Conservation (phyloP, 2,113 vertebrate genomes). For the Propithecus coquereli region DNA sequence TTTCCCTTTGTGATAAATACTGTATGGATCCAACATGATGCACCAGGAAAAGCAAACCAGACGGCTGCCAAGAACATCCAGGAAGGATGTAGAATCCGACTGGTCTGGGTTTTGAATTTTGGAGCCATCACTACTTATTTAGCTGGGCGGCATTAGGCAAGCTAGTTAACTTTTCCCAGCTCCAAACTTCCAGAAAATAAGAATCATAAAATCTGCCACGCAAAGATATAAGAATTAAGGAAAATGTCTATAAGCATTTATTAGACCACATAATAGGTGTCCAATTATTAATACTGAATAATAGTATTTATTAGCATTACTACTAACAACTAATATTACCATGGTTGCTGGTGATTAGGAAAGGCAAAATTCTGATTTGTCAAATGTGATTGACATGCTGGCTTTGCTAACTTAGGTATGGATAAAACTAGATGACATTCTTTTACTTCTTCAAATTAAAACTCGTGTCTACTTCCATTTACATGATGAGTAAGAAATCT, state of each 20-base stretch:
- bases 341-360: background rate
- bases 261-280: background rate
- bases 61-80: background rate
- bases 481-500: rapidly evolving
- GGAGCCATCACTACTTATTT: background rate
- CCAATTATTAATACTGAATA: background rate
- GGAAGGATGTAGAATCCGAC: background rate
- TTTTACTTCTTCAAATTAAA: background rate
- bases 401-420: background rate
- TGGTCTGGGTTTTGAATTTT: background rate
- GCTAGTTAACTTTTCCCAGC: background rate
- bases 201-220: background rate
- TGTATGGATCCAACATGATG: background rate
- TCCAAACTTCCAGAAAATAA: background rate
- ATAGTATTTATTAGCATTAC: background rate
- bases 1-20: background rate
- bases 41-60: background rate
- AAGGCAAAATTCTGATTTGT: background rate
- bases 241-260: background rate
- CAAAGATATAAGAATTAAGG: background rate
- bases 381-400: background rate
- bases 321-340: background rate
- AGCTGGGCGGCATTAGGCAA: background rate
- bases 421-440: background rate
- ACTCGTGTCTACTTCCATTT: background rate